Percentiles rank a stretch among this genome's conserved stretches.
phyloP scores from a whole-genome alignment of 2,888 invertebrate genomes.

The Perdita meconis region DNA sequence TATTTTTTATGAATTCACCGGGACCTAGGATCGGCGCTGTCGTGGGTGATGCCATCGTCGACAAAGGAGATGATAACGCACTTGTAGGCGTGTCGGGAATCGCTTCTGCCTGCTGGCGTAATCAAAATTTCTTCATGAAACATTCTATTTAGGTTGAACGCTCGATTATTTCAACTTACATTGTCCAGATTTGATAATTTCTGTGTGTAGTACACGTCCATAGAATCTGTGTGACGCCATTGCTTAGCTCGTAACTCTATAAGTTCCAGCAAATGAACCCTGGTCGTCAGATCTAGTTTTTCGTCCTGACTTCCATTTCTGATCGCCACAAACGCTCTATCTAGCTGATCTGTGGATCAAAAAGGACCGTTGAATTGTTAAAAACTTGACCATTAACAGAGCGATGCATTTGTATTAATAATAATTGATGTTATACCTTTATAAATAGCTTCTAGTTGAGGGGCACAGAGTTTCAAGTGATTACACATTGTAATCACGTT shows the following conservation, averaged over 20 bases:
- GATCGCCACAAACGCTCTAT: constrained; percentile 92
- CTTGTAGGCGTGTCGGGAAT: constrained; percentile 78
- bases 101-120: constrained; percentile 56
- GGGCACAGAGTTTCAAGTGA: constrained; percentile 90
- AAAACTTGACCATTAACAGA: neutral
- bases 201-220: constrained; percentile 91
- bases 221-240: constrained; percentile 94
- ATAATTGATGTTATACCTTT: constrained; percentile 85
- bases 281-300: constrained; percentile 92
- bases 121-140: constrained; percentile 9
- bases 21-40: constrained; percentile 89
- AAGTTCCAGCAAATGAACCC: constrained; percentile 95
- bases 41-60: constrained; percentile 84
- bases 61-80: constrained; percentile 74
- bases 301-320: constrained; percentile 95
- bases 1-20: constrained; percentile 94
- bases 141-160: neutral
- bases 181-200: constrained; percentile 83
- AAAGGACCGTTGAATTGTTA: neutral
- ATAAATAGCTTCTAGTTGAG: constrained; percentile 92
- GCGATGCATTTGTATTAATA: neutral
- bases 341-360: constrained; percentile 88
- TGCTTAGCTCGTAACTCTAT: constrained; percentile 96
- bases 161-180: constrained; percentile 74
- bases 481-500: constrained; percentile 92